phyloP scores from a whole-genome alignment of 2,888 invertebrate genomes.

The Pollenia griseotomentosa region DNA sequence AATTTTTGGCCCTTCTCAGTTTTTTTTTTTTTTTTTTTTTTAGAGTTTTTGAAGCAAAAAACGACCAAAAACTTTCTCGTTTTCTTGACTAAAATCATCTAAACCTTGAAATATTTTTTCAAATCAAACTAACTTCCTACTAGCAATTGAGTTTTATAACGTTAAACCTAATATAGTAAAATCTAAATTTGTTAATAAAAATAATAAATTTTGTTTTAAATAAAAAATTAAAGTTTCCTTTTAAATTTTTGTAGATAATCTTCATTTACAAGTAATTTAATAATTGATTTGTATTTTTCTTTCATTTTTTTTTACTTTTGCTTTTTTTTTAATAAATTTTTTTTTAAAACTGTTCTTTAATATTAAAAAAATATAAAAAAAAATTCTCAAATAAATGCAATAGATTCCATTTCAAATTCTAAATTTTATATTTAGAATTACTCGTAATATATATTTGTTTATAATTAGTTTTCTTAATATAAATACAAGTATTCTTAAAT shows the following conservation, averaged over 20 bases:
- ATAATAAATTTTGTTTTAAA: background rate
- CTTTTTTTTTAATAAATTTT: constrained; percentile 31
- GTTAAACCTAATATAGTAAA: background rate
- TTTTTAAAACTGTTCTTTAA: constrained; percentile 7
- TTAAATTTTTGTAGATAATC: constrained; percentile 13
- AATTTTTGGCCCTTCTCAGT: too few species aligned
- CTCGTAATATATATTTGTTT: constrained; percentile 58
- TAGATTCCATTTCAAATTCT: constrained; percentile 67
- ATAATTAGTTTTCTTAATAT: constrained; percentile 67
- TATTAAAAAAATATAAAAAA: constrained; percentile 9
- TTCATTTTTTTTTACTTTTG: constrained; percentile 31
- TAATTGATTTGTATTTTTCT: constrained; percentile 64
- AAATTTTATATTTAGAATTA: constrained; percentile 54
- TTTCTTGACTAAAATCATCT: too few species aligned
- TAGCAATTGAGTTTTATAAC: background rate
- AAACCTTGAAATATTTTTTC: too few species aligned
- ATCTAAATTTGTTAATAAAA: background rate
- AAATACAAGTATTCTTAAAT: constrained; percentile 69
- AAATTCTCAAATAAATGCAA: constrained; percentile 66
- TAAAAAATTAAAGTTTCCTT: background rate
- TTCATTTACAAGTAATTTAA: constrained; percentile 35
- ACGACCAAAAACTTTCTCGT: too few species aligned
- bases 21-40: too few species aligned
- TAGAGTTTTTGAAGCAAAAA: too few species aligned
- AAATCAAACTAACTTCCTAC: too few species aligned